Base-by-base conservation (phyloP, 2,797 vertebrate genomes). In the Pangasius mekongensis region DNA sequence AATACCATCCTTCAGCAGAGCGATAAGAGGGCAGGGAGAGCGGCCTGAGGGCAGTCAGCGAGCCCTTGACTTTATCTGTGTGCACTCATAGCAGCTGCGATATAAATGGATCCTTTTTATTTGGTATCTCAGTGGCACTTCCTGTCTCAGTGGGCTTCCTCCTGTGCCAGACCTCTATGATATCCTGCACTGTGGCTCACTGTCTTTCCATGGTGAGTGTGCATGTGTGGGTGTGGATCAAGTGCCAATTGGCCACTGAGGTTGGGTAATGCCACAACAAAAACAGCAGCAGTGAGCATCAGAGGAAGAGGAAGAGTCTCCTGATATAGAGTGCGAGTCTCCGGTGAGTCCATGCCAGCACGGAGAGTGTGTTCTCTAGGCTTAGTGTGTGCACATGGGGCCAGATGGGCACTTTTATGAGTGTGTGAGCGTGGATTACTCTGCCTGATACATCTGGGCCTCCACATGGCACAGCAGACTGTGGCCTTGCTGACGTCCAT, bases 361-460 rank as follows among this genome's bases (percentile, higher is more conserved):
- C 43, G 52, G 36, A 82, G 85, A 91, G 88, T 92, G 94, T 95
- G 95, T 93, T 96, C 95, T 95, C 92, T 92, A 94, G 95, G 96
- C 94, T 94, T 96, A 96, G 96, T 91, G 88, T 90, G 93, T 95
- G 95, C 93, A 95, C 95, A 95, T 92, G 92, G 95, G 95, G 96
- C 94, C 98, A 98, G 97, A 98, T 98, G 98, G 97, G 97, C 96
- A 97, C 96, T 97, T 96, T 97, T 95, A 96, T 96, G 96, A 97
- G 95, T 95, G 95, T 96, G 93, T 95, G 95, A 97, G 96, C 93
- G 90, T 97, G 97, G 97, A 98, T 98, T 98, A 98, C 97, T 97
- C 96, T 95, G 96, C 96, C 95, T 96, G 95, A 97, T 97, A 97
- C 98, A 98, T 98, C 98, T 98, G 97, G 97, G 97, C 95, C 97